Evolutionary conservation across 2,113 vertebrate genomes (phyloP), one percentile per base, ranked within the genome.

Genomic region (Notarius lentiginosus): DNA sequence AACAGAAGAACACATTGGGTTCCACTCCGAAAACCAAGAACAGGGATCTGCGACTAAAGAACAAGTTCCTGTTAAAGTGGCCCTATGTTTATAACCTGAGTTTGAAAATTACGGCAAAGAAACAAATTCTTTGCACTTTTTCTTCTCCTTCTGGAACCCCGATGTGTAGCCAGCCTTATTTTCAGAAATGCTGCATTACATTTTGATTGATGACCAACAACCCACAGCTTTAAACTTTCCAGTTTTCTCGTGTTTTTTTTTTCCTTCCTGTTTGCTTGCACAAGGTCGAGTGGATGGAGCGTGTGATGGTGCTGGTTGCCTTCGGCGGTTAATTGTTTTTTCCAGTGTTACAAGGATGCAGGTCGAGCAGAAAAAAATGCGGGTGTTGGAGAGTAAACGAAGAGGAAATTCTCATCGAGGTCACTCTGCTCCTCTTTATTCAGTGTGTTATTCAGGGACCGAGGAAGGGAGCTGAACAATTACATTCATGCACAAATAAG

Each of bases 301-400:
- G 82, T 30, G 63, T 55, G 47, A 30, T 17, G n/a, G 49, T 5
- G 34, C n/a, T 15, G 5, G 15, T 55, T 30, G n/a, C 15, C 82
- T 80, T 83, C 30, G 11, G 79, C 65, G 8, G 65, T 72, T 79
- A 86, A 63, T 83, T 89, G 77, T 77, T 89, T 86, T 51, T 85
- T 89, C 86, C 41, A 14, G 51, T n/a, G 70, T 86, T 88, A 86
- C 88, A 89, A 89, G 84, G 88, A 89, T 83, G 73, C 80, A 79
- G 88, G 65, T 79, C 49, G 61, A 86, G 53, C 47, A n/a, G 84
- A 34, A 70, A 56, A 51, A 85, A 77, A 55, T 79, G 22, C 58
- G 47, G 61, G 68, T 65, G 84, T 83, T 75, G 66, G 49, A 72
- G 70, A 18, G 65, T 72, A 66, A 63, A 55, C 14, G 15, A 75